These are phyloP conservation scores for Oithona nana DNA, from an alignment of 2,888 invertebrate species.

Conservation along the genomic window DNA sequence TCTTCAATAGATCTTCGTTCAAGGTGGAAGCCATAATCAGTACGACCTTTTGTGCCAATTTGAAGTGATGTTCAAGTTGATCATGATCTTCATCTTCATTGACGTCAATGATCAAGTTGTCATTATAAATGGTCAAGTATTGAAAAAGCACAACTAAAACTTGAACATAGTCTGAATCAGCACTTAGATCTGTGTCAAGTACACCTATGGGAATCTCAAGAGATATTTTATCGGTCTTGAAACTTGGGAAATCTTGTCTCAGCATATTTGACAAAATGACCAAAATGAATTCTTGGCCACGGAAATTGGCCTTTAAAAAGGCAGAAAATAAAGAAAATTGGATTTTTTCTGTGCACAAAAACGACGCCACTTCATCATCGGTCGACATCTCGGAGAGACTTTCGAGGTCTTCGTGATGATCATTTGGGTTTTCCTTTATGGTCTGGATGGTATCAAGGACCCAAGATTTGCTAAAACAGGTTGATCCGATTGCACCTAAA, in stretches of 20 bases:
- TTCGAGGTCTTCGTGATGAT: not conserved
- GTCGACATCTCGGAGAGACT: not conserved
- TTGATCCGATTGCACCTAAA: conserved; percentile 6
- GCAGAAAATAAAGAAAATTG: not conserved
- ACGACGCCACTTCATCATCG: not conserved
- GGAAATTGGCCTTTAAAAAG: not conserved
- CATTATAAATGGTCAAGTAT: not conserved
- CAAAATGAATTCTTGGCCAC: not conserved
- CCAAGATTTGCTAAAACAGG: conserved; percentile 4
- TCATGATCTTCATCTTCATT: not conserved
- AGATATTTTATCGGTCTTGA: not conserved
- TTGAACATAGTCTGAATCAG: not conserved
- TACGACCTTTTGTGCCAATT: not conserved
- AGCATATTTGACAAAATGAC: not conserved
- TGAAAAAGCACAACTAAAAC: not conserved
- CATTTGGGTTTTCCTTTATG: not conserved
- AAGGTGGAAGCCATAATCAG: not conserved
- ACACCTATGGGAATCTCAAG: not conserved
- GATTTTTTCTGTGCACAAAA: not conserved
- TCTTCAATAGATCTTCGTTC: not conserved
- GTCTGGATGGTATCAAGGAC: not conserved
- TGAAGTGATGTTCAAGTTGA: not conserved
- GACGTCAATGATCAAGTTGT: not conserved
- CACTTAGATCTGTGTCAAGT: not conserved
- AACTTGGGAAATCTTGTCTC: not conserved